phyloP scores from a whole-genome alignment of 2,888 invertebrate species.

The Pyrgus malvae region DNA sequence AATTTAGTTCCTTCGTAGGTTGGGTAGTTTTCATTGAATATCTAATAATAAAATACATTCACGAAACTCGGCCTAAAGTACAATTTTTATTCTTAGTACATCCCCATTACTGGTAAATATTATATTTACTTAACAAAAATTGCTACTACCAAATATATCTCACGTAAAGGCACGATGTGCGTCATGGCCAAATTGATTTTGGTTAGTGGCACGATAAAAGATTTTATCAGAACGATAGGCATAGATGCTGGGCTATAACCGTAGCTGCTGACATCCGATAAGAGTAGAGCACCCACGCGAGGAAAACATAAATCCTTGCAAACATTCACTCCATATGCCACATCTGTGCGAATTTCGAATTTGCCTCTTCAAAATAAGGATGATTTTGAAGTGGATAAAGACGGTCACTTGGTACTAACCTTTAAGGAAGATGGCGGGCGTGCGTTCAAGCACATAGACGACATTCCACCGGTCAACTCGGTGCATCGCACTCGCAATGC shows the following conservation, averaged over 20 bases:
- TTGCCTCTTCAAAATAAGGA: constrained; percentile 4
- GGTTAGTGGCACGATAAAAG: constrained; percentile 20
- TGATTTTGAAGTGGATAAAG: constrained; percentile 13
- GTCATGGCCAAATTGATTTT: constrained; percentile 16
- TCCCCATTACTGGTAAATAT: no score
- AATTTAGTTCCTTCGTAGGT: no score
- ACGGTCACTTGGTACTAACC: constrained; percentile 20
- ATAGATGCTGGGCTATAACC: constrained; percentile 28
- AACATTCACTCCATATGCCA: constrained; percentile 4
- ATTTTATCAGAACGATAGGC: constrained; percentile 29
- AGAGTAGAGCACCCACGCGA: constrained; percentile 30
- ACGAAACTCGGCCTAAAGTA: neutral
- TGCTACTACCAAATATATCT: constrained; percentile 3
- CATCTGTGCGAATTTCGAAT: neutral
- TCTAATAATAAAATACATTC: no score
- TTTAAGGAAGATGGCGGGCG: constrained; percentile 18
- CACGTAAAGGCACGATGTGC: neutral
- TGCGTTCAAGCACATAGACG: constrained; percentile 31
- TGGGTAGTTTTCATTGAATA: no score
- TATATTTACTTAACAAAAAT: no score
- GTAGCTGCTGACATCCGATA: constrained; percentile 31
- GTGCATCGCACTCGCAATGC: constrained; percentile 37
- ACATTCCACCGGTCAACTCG: constrained; percentile 38
- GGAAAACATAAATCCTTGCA: constrained; percentile 18
- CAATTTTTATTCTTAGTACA: no score